A percentile compares a stretch with the other conserved stretches of the same genome.
These are phyloP conservation scores for Centropus bengalensis DNA, from an alignment of 2,113 vertebrate species.

Conservation along the genomic window DNA sequence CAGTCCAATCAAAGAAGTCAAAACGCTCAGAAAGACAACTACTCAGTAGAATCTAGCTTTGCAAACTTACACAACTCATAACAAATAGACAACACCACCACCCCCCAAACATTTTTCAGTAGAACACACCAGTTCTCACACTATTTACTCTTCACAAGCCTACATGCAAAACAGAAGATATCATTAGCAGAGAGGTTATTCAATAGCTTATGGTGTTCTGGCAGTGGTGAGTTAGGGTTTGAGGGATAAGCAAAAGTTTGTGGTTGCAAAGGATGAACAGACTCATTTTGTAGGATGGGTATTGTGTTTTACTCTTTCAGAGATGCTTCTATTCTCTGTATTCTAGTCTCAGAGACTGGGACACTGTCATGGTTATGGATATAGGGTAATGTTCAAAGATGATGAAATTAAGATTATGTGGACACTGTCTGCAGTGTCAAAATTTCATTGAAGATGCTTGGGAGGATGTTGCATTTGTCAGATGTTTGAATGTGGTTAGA, in stretches of 20 bases:
- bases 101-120: not conserved
- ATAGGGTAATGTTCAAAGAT: not conserved
- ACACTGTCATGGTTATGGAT: not conserved
- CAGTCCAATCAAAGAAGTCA: not conserved
- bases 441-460: not conserved
- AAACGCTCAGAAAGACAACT: not conserved
- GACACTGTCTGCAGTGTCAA: not conserved
- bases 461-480: not conserved
- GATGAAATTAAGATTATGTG: not conserved
- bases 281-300: not conserved
- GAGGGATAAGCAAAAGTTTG: not conserved
- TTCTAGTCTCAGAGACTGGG: not conserved
- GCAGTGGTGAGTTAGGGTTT: not conserved
- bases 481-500: not conserved
- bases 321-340: not conserved
- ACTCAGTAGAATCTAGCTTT: not conserved
- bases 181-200: not conserved
- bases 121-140: not conserved
- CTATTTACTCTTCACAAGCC: not conserved
- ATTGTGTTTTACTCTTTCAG: not conserved
- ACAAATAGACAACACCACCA: not conserved
- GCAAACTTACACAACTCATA: not conserved
- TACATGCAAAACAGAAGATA: not conserved
- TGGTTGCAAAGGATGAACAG: not conserved
- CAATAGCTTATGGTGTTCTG: not conserved